Conservation (phyloP, 1,140 invertebrate species). For the Lutraria rhynchaena region DNA sequence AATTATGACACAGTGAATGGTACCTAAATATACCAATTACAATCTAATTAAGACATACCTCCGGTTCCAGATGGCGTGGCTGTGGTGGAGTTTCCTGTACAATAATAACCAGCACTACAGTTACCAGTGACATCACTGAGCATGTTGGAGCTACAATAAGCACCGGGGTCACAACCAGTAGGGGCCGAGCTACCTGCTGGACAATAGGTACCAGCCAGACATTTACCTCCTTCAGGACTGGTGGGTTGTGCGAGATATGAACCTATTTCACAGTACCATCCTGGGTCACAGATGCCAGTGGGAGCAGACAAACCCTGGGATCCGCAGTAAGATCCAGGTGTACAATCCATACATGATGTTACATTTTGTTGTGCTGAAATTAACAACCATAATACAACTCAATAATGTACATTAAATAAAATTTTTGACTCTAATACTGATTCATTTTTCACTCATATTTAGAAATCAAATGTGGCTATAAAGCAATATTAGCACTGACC, state of each 20-base stretch:
- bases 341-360: conserved; percentile 73
- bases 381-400: too few relatives aligned
- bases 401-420: too few relatives aligned
- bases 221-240: conserved; percentile 73
- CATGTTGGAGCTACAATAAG: conserved; percentile 75
- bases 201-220: conserved; percentile 75
- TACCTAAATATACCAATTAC: too few relatives aligned
- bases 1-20: too few relatives aligned
- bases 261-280: conserved; percentile 78
- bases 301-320: conserved; percentile 71
- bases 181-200: conserved; percentile 71
- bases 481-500: too few relatives aligned
- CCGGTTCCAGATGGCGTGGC: conserved; percentile 72
- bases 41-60: too few relatives aligned
- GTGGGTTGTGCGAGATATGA: conserved; percentile 73
- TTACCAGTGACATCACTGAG: conserved; percentile 68
- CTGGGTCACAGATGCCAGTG: conserved; percentile 75
- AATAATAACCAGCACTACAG: conserved; percentile 77
- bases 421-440: too few relatives aligned
- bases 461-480: too few relatives aligned
- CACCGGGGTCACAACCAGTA: conserved; percentile 74
- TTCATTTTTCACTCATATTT: too few relatives aligned
- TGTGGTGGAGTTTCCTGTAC: conserved; percentile 73
- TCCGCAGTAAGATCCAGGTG: conserved; percentile 77
- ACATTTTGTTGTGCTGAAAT: conserved; percentile 70